phyloP scores from a whole-genome alignment of 92 coral and sea anemone species.

The Phymanthus crucifer region DNA sequence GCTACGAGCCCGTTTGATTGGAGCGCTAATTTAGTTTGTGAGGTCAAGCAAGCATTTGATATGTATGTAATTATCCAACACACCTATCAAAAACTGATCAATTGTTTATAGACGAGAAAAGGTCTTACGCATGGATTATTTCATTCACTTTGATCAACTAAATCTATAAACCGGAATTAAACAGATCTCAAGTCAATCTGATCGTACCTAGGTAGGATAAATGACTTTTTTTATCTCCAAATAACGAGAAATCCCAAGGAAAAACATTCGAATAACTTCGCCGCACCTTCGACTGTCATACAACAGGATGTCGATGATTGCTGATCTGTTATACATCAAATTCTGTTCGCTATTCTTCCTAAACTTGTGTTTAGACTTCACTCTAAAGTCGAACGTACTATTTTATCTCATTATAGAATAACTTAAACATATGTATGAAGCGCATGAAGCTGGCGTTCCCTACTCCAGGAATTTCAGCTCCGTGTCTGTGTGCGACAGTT shows the following conservation, averaged over 20 bases:
- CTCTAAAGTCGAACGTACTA: background rate
- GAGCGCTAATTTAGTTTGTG: conserved; percentile 14
- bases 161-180: background rate
- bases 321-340: conserved; percentile 9
- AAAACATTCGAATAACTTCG: background rate
- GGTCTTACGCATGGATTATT: conserved; percentile 12
- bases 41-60: conserved; percentile 42
- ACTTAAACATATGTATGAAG: conserved; percentile 10
- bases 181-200: conserved; percentile 4
- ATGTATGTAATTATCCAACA: conserved; percentile 16
- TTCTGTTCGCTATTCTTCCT: conserved; percentile 25
- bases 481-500: background rate
- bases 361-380: conserved; percentile 9
- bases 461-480: background rate
- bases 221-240: background rate
- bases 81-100: conserved; percentile 22
- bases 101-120: conserved; percentile 16
- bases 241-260: background rate
- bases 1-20: conserved; percentile 9
- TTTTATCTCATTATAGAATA: conserved; percentile 2
- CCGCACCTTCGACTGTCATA: background rate
- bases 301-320: conserved; percentile 21
- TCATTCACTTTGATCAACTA: conserved; percentile 15
- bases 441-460: background rate
- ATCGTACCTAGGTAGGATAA: background rate